Evolutionary conservation across 2,888 invertebrate species (phyloP).

Genomic region (Caenorhabditis becei): DNA sequence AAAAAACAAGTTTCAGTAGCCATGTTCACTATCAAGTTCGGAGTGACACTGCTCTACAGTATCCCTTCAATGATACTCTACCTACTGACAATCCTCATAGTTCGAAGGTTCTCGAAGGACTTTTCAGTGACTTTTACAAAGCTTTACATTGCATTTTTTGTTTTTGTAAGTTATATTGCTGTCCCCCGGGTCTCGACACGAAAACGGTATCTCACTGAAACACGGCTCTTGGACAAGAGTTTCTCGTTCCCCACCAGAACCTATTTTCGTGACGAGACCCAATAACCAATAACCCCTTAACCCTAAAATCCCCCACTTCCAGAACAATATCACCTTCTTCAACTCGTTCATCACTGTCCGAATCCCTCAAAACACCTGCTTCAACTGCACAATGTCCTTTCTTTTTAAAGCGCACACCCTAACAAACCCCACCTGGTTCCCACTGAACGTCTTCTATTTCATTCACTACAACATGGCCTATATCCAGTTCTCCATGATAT

Average conservation of each 20-base stretch:
- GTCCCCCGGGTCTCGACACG: too few species aligned
- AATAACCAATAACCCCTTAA: background rate
- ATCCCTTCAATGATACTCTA: conserved; percentile 38
- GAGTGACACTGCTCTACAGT: conserved; percentile 44
- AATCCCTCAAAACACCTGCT: conserved; percentile 54
- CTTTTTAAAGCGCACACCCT: conserved; percentile 35
- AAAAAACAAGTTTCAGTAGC: conserved; percentile 17
- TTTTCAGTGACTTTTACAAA: conserved; percentile 40
- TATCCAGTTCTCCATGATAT: conserved; percentile 49
- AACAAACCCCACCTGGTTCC: conserved; percentile 42
- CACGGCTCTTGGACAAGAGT: too few species aligned
- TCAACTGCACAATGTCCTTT: conserved; percentile 37
- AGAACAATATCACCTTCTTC: conserved; percentile 53
- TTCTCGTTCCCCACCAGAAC: too few species aligned
- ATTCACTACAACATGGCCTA: conserved; percentile 56
- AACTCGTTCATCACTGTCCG: conserved; percentile 58
- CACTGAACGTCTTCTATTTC: conserved; percentile 47
- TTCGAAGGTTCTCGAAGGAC: conserved; percentile 29
- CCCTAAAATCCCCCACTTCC: background rate
- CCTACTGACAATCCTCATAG: conserved; percentile 28
- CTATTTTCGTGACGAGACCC: too few species aligned
- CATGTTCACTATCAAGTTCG: conserved; percentile 56
- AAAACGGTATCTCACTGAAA: too few species aligned
- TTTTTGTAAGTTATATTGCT: conserved; percentile 59
- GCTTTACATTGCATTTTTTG: conserved; percentile 35